A percentile compares a stretch with the other conserved stretches of the same genome.
Conservation (phyloP, 1,140 invertebrate genomes). For the Listronotus oregonensis region DNA sequence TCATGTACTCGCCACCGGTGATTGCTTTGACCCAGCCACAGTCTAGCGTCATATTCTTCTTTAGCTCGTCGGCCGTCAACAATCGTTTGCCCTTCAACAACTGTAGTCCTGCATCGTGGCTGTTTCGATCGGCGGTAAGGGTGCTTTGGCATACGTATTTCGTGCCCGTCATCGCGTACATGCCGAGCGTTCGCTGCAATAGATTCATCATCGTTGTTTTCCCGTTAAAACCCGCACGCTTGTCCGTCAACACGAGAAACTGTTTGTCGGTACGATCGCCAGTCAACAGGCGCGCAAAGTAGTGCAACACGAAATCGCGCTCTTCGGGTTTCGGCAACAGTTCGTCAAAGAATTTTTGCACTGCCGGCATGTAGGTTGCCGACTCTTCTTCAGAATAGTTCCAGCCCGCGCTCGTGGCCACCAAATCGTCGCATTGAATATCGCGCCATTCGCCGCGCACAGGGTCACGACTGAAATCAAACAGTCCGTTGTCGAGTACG, state of each 20-base stretch:
- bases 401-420: not conserved
- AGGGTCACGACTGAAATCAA: not conserved
- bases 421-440: not conserved
- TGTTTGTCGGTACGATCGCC: not conserved
- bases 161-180: not conserved
- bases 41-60: not conserved
- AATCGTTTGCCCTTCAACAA: constrained; percentile 2
- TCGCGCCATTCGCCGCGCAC: not conserved
- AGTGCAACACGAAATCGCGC: constrained; percentile 5
- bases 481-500: not conserved
- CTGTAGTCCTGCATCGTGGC: not conserved
- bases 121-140: constrained; percentile 1
- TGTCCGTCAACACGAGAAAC: constrained; percentile 7
- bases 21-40: constrained; percentile 1
- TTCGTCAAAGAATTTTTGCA: not conserved
- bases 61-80: not conserved
- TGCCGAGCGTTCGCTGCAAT: not conserved
- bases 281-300: not conserved
- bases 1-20: not conserved
- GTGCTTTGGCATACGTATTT: constrained; percentile 3
- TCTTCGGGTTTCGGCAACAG: not conserved
- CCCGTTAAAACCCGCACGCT: constrained; percentile 4
- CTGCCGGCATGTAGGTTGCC: constrained; percentile 1
- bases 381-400: constrained; percentile 2
- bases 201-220: constrained; percentile 6